phyloP scores from a whole-genome alignment of 2,797 vertebrate species.

The Numenius phaeopus region DNA sequence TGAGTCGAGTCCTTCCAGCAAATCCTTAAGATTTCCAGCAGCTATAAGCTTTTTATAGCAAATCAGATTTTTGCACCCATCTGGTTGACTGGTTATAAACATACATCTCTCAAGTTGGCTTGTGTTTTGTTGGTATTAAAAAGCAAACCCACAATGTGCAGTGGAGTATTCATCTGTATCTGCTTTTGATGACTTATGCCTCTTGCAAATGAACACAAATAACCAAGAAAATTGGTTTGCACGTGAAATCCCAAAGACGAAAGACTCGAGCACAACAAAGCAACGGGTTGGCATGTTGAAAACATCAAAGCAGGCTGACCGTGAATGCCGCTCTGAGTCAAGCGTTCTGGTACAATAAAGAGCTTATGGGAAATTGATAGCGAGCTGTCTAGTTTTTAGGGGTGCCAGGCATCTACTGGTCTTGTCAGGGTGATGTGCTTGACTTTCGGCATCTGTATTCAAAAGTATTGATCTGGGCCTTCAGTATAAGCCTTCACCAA shows the following conservation, averaged over 20 bases:
- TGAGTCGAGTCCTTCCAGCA: conserved; percentile 35
- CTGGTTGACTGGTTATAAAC: conserved; percentile 42
- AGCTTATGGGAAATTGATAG: background rate
- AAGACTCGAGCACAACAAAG: background rate
- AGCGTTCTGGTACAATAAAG: background rate
- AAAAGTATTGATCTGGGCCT: background rate
- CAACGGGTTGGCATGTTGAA: background rate
- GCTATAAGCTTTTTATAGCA: conserved; percentile 51
- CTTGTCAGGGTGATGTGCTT: background rate
- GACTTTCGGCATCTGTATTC: background rate
- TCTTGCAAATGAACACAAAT: conserved; percentile 12
- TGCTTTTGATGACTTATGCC: conserved; percentile 2
- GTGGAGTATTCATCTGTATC: conserved; percentile 21
- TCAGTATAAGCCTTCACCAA: background rate
- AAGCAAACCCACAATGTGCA: background rate
- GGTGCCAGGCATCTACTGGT: background rate
- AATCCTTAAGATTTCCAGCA: conserved; percentile 59
- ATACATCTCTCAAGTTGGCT: background rate
- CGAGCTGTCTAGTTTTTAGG: background rate
- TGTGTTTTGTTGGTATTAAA: background rate
- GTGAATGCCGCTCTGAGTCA: background rate
- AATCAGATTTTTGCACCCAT: conserved; percentile 58
- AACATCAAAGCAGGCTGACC: background rate
- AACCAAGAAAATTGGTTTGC: conserved; percentile 16
- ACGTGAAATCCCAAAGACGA: background rate